Evolutionary conservation across 1,140 invertebrate species (phyloP).

Genomic region (Anastrepha ludens): DNA sequence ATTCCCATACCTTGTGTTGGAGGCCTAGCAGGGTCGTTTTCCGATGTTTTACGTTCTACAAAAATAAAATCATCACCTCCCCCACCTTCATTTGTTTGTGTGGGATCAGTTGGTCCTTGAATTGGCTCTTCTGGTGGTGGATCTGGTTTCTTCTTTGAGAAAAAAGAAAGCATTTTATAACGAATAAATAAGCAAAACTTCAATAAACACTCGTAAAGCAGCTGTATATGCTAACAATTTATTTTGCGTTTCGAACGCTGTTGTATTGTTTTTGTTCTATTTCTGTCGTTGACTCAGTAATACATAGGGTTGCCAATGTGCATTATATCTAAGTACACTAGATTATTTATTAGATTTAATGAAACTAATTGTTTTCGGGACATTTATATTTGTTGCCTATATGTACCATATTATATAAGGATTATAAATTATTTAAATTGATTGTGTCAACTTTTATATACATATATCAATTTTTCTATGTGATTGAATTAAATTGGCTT

Average conservation of each 20-base stretch:
- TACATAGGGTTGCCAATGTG: not conserved
- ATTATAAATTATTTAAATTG: too few species aligned
- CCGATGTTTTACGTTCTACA: conserved; percentile 63
- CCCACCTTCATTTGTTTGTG: conserved; percentile 57
- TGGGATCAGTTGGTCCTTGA: conserved; percentile 64
- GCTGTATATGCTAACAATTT: not conserved
- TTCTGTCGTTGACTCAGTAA: conserved; percentile 34
- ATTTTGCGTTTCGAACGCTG: not conserved
- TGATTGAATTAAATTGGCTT: too few species aligned
- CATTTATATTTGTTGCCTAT: too few species aligned
- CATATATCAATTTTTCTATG: too few species aligned
- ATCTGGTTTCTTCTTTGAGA: conserved; percentile 64
- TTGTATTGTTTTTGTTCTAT: conserved; percentile 18
- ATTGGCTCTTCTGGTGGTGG: conserved; percentile 68
- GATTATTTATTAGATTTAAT: too few species aligned
- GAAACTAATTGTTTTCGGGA: too few species aligned
- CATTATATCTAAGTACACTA: not conserved
- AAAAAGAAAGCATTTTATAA: conserved; percentile 67
- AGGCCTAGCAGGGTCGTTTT: conserved; percentile 54
- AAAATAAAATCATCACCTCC: conserved; percentile 69
- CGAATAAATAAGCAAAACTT: conserved; percentile 38
- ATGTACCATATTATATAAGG: too few species aligned
- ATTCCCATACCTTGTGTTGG: conserved; percentile 55
- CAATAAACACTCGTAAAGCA: not conserved
- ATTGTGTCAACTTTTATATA: too few species aligned